A percentile compares a stretch with the other conserved stretches of the same genome.
Evolutionary conservation across 2,888 invertebrate genomes (phyloP).

Genomic region (Agonopterix arenella): DNA sequence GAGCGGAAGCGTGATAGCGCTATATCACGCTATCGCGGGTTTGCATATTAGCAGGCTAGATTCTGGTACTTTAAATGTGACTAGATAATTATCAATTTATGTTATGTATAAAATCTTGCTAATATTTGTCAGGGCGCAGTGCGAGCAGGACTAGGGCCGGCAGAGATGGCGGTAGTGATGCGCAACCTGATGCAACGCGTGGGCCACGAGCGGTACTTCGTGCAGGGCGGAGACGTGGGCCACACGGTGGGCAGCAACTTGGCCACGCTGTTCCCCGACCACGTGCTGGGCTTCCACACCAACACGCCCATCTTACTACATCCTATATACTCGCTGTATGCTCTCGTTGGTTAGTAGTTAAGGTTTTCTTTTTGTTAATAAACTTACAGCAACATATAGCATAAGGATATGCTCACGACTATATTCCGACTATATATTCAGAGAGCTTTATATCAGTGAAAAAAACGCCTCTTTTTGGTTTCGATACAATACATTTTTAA

Average conservation of each 20-base stretch:
- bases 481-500: too few species aligned
- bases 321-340: conserved; percentile 30
- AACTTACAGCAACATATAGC: too few species aligned
- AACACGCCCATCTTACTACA: conserved; percentile 74
- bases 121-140: conserved; percentile 47
- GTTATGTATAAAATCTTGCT: neutral
- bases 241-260: conserved; percentile 75
- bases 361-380: too few species aligned
- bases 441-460: too few species aligned
- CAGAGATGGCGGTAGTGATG: conserved; percentile 77
- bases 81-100: conserved; percentile 1
- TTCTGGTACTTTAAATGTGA: neutral
- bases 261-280: conserved; percentile 78
- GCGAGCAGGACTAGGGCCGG: conserved; percentile 76
- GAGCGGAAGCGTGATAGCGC: too few species aligned
- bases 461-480: too few species aligned
- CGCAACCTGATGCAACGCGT: conserved; percentile 83
- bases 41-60: too few species aligned
- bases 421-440: too few species aligned
- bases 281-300: conserved; percentile 72
- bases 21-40: too few species aligned
- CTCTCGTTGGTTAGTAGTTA: conserved; percentile 43
- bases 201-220: conserved; percentile 78
- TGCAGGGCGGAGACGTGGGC: conserved; percentile 88
- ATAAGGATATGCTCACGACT: too few species aligned